Percentiles rank a stretch among this genome's conserved stretches.
These are phyloP conservation scores for Tipula lateralis DNA, from an alignment of 2,888 invertebrate genomes.

Conservation along the genomic window DNA sequence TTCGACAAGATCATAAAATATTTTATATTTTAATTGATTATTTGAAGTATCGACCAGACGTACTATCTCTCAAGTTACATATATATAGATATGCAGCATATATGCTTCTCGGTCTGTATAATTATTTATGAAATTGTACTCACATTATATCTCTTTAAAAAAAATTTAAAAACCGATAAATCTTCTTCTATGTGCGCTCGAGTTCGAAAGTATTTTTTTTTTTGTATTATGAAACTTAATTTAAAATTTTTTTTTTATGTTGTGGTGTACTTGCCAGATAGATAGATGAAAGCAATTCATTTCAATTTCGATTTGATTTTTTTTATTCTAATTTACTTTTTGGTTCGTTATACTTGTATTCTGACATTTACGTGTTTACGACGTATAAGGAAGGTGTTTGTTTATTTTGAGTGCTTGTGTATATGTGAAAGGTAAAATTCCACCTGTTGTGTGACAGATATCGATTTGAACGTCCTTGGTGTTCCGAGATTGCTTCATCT, in stretches of 20 bases:
- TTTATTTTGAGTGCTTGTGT: background rate
- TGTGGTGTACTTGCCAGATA: background rate
- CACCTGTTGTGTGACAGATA: background rate
- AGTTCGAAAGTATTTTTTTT: background rate
- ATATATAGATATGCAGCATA: background rate
- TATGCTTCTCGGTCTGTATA: background rate
- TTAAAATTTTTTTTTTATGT: background rate
- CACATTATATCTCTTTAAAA: background rate
- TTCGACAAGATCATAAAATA: background rate
- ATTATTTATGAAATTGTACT: background rate
- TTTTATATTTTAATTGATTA: background rate
- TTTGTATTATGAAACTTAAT: background rate
- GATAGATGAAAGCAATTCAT: background rate
- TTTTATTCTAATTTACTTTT: background rate
- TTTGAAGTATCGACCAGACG: background rate
- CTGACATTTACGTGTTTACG: background rate
- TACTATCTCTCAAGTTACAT: background rate
- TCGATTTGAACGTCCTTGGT: background rate
- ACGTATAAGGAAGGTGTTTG: background rate
- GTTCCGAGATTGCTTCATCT: background rate
- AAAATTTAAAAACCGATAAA: background rate
- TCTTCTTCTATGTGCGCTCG: background rate
- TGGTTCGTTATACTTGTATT: background rate
- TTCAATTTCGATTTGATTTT: slow-evolving; percentile 3
- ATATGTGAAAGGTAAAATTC: background rate